Evolutionary conservation across 1,140 invertebrate species (phyloP).

Genomic region (Zeugodacus cucurbitae): DNA sequence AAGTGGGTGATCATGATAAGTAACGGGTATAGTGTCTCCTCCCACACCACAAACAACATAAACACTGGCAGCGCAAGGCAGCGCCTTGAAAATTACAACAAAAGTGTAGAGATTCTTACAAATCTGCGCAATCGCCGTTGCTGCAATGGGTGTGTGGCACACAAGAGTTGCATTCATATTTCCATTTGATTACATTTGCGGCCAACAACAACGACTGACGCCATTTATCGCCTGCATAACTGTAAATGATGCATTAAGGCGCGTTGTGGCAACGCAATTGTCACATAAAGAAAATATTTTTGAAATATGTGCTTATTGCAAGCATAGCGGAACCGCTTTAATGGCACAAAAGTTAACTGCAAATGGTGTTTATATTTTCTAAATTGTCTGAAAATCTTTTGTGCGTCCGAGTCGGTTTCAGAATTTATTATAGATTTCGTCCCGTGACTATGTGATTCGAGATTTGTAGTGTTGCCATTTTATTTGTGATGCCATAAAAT

Average conservation of each 20-base stretch:
- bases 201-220: neutral
- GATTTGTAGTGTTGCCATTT: neutral
- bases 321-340: neutral
- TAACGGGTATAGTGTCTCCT: conserved; percentile 24
- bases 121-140: neutral
- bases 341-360: neutral
- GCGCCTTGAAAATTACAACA: neutral
- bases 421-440: neutral
- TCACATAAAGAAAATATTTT: conserved; percentile 26
- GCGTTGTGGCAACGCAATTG: conserved; percentile 1
- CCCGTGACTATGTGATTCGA: neutral
- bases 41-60: neutral
- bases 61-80: neutral
- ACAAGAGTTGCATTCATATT: conserved; percentile 6
- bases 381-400: neutral
- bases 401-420: neutral
- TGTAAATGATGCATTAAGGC: conserved; percentile 35
- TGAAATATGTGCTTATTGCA: conserved; percentile 28
- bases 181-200: conserved; percentile 23
- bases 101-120: neutral
- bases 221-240: conserved; percentile 25
- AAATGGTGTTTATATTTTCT: neutral
- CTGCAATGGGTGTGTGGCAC: neutral
- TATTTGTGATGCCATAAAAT: conserved; percentile 16
- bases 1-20: conserved; percentile 36